phyloP scores from a whole-genome alignment of 2,113 vertebrate genomes.

The Catharus minimus region DNA sequence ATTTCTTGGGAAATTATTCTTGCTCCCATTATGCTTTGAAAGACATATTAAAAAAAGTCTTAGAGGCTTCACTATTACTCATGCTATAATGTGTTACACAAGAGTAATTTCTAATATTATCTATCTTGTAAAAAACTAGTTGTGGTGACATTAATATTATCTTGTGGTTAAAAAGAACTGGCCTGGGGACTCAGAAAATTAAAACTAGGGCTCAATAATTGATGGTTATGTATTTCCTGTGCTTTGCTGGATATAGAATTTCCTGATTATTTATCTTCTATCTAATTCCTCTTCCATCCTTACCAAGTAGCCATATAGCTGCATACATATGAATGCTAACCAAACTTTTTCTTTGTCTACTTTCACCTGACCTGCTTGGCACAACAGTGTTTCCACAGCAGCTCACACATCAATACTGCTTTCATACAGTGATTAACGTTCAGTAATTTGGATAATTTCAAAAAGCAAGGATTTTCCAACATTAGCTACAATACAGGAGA shows the following conservation, averaged over 20 bases:
- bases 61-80: neutral
- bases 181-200: constrained; percentile 9
- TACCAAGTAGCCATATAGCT: neutral
- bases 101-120: constrained; percentile 6
- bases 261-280: neutral
- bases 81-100: neutral
- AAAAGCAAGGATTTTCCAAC: neutral
- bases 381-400: neutral
- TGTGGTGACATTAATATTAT: neutral
- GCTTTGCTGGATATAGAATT: neutral
- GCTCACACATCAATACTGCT: neutral
- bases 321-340: neutral
- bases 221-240: constrained; percentile 1
- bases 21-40: constrained; percentile 5
- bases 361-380: neutral
- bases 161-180: neutral
- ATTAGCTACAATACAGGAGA: neutral
- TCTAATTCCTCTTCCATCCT: neutral
- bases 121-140: neutral
- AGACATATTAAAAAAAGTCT: neutral
- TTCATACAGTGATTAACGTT: neutral
- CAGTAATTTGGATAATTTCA: neutral
- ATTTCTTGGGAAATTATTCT: neutral
- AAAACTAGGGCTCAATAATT: neutral
- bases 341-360: neutral